These are phyloP conservation scores for Capitella teleta DNA, from an alignment of 1,140 invertebrate species.

Conservation along the genomic window DNA sequence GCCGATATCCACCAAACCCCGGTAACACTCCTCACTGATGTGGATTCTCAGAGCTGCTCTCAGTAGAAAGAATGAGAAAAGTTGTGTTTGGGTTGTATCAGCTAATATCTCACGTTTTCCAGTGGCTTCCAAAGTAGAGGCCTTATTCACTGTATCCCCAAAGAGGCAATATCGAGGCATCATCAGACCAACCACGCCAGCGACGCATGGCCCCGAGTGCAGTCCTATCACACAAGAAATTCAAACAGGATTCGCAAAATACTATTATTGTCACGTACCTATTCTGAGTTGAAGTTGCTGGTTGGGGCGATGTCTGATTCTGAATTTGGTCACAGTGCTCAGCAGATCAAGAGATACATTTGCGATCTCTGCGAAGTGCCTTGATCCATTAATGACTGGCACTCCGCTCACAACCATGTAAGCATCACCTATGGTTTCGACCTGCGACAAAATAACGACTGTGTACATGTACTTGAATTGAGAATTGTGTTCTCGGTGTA, in stretches of 20 bases:
- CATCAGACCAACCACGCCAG: constrained; percentile 80
- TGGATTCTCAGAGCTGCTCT: no score
- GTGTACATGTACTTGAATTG: no score
- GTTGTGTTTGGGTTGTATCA: no score
- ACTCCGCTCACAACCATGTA: constrained; percentile 40
- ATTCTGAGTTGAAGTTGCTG: constrained; percentile 81
- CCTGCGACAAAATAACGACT: constrained; percentile 44
- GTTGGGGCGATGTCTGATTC: constrained; percentile 70
- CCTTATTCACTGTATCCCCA: constrained; percentile 57
- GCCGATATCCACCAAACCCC: no score
- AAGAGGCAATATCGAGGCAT: constrained; percentile 79
- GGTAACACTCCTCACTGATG: no score
- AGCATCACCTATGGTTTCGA: constrained; percentile 38
- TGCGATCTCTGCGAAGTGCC: constrained; percentile 71
- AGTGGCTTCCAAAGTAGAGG: constrained; percentile 65
- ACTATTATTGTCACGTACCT: no score
- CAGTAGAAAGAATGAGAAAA: no score
- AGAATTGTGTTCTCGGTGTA: no score
- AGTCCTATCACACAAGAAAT: no score
- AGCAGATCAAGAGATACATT: constrained; percentile 77
- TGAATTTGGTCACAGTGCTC: constrained; percentile 71
- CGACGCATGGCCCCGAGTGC: constrained; percentile 55
- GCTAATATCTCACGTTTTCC: no score
- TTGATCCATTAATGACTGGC: constrained; percentile 49
- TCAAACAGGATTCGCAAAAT: no score